phyloP scores from a whole-genome alignment of 2,113 vertebrate species.

The Rattus norvegicus region DNA sequence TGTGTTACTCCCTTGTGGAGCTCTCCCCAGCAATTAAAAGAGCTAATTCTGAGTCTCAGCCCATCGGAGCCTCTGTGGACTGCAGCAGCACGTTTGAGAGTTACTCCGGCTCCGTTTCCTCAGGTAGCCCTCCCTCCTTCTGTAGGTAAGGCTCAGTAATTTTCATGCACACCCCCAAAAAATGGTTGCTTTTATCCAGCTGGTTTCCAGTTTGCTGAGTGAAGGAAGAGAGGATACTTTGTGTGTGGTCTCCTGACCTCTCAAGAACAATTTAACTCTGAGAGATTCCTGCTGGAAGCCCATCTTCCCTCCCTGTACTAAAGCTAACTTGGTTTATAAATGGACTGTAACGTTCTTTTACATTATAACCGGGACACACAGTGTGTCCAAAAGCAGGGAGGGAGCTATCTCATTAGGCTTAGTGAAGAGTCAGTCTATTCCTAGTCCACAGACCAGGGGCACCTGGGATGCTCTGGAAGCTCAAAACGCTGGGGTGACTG shows the following conservation, averaged over 20 bases:
- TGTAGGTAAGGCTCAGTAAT: not conserved
- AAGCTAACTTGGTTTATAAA: not conserved
- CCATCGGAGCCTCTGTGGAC: not conserved
- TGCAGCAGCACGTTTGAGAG: not conserved
- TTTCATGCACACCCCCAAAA: not conserved
- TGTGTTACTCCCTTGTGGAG: slow-evolving; percentile 61
- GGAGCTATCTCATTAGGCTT: not conserved
- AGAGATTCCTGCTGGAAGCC: not conserved
- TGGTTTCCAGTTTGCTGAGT: not conserved
- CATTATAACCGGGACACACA: not conserved
- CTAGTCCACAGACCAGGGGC: not conserved
- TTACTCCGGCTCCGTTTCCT: not conserved
- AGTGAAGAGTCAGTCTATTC: not conserved
- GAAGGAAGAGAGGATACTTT: not conserved
- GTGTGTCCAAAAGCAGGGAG: not conserved
- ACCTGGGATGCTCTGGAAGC: not conserved
- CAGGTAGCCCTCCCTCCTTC: not conserved
- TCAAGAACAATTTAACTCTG: not conserved
- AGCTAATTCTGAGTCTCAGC: slow-evolving; percentile 47
- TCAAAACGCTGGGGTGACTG: not conserved
- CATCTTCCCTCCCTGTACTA: not conserved
- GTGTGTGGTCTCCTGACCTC: not conserved
- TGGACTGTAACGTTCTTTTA: not conserved
- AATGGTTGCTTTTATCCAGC: slow-evolving; percentile 22
- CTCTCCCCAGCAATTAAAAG: slow-evolving; percentile 72